Base-by-base conservation (phyloP, 2,888 invertebrate genomes). In the Perithous albicinctus region DNA sequence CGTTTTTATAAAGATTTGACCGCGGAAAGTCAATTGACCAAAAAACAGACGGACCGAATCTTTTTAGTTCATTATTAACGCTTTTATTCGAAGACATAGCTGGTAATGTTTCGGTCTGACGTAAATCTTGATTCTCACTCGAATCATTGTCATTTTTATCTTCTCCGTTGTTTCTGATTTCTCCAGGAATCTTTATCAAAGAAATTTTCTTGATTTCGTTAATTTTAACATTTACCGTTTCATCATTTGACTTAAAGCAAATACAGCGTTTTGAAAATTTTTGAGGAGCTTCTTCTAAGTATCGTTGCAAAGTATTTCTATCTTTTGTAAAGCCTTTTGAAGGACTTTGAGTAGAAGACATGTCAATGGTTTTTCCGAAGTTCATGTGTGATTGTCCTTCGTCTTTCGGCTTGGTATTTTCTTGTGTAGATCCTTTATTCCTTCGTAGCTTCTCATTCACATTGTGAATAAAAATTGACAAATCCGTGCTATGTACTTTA, bases 181-280 rank as follows among this genome's bases (percentile, higher is more conserved):
- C 46, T 0, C 23, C 46, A 10, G 10, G 20, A 59, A 38, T 51
- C 7, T 48, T 41, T 23, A 38, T 64, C 29, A 23, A 15, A 23
- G 56, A 41, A 6, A 38, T 74, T 46, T 48, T 23, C 5, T 26
- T 38, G 18, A 66, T 20, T n/a, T 5, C 20, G 8, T 3, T 15
- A 6, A 8, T 10, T 7, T 56, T 48, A 5, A 43, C 8, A 18
- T 8, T 54, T 1, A 51, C 10, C 0, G 67, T 48, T 46, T 20
- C 32, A 18, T 29, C 20, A 7, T 66, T 54, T 8, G 8, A 12
- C 32, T 51, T 59, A 5, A 8, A 10, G 26, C 82, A 82, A 23
- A 29, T 48, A 46, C 82, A 82, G n/a, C 76, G 32, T 20, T 66
- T 56, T 7, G 48, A 15, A 18, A 63, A 15, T 41, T 70, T 66